These are phyloP conservation scores for Porites lobata DNA, from an alignment of 92 coral and sea anemone species.

Conservation along the genomic window DNA sequence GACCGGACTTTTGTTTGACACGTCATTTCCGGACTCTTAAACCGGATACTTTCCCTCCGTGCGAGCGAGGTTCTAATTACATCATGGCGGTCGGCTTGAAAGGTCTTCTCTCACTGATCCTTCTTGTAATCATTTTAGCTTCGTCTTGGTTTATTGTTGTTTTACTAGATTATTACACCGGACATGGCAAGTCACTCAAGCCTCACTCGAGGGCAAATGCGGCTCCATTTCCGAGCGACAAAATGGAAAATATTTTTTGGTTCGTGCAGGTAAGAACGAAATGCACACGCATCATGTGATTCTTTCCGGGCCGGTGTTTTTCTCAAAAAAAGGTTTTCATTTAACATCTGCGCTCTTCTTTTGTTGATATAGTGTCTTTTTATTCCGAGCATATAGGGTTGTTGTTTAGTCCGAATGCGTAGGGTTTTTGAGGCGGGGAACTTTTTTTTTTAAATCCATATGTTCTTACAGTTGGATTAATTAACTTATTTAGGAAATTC, in stretches of 20 bases:
- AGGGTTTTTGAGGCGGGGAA: neutral
- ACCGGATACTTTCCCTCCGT: constrained; percentile 36
- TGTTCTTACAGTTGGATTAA: too few relatives aligned
- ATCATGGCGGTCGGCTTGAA: constrained; percentile 76
- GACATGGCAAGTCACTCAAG: constrained; percentile 76
- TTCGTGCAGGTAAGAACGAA: constrained; percentile 84
- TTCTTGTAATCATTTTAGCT: constrained; percentile 69
- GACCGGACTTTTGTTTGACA: too few relatives aligned
- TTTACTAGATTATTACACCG: constrained; percentile 86
- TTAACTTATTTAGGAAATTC: neutral
- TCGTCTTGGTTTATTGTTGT: constrained; percentile 92
- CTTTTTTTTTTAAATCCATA: too few relatives aligned
- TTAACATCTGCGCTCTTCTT: neutral
- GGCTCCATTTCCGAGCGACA: constrained; percentile 89
- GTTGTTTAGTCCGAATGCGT: neutral
- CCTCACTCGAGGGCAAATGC: constrained; percentile 74
- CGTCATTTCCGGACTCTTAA: too few relatives aligned
- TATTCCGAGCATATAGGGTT: neutral
- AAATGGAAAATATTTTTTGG: constrained; percentile 93
- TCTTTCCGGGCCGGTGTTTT: constrained; percentile 35
- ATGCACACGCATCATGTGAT: constrained; percentile 21
- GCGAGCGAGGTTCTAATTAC: constrained; percentile 34
- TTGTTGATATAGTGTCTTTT: neutral
- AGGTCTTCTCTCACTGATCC: constrained; percentile 74
- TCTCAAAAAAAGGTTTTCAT: neutral